Evolutionary conservation across 1,140 invertebrate genomes (phyloP), one percentile per base, ranked within the genome.

Genomic region (Carposina sasakii): DNA sequence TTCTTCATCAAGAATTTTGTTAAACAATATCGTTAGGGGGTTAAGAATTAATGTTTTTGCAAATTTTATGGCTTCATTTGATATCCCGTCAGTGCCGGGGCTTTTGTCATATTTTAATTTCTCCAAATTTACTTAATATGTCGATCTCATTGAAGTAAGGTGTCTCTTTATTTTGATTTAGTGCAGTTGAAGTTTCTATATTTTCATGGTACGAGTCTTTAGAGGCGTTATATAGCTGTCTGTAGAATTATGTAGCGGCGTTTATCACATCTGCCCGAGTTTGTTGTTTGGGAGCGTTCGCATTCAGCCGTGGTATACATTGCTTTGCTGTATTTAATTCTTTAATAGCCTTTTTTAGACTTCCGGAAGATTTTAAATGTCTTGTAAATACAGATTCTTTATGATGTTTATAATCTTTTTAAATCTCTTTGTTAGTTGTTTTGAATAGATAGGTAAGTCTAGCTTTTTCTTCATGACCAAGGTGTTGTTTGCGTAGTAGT

Each of bases 1-100:
- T 57, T 61, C 55, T 41, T 63, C 56, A 0, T 52, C 13, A 6
- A 60, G n/a, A 36, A 67, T 59, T 54, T 59, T 57, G 24, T 67
- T 63, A 24, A 15, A 62, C 31, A 65, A 19, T 1, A 49, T 37
- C 0, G 55, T 58, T 3, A 61, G 28, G 10, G 54, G 52, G 16
- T 24, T 51, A 24, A 60, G 17, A 41, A 64, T 19, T 33, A 60
- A 17, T 22, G 15, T 48, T 28, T 10, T 52, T 1, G 41, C 60
- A 15, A 16, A 2, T 15, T 57, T 63, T 8, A 63, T 50, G 26
- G 26, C 48, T 43, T 60, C 54, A 31, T 55, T 62, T 17, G 47
- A 48, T 3, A 62, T 53, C 6, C 42, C 44, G 20, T 55, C 52
- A 8, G 20, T 46, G 8, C 52, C 52, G 15, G 52, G 34, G 17